Conservation (phyloP, 2,113 vertebrate species). For the Eulacestoma nigropectus region DNA sequence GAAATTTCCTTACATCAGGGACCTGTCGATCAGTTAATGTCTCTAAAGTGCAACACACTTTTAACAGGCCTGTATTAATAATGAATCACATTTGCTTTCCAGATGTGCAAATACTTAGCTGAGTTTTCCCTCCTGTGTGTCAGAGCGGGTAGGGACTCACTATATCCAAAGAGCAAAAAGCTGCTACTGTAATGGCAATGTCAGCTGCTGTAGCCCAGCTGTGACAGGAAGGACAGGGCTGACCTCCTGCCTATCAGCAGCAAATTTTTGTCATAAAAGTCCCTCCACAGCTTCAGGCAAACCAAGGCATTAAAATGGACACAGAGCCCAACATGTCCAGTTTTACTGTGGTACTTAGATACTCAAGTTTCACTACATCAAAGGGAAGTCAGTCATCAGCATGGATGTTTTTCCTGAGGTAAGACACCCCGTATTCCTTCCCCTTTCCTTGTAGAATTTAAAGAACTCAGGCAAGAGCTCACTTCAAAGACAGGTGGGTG, state of each 20-base stretch:
- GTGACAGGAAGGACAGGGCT: background rate
- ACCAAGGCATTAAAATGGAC: constrained; percentile 4
- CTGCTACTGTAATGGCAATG: background rate
- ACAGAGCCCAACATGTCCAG: background rate
- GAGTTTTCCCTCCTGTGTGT: background rate
- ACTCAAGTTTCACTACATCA: constrained; percentile 47
- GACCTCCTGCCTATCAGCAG: background rate
- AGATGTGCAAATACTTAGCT: background rate
- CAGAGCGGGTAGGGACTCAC: background rate
- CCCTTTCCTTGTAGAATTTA: background rate
- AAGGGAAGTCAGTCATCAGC: constrained; percentile 18
- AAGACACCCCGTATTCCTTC: background rate
- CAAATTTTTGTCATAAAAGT: background rate
- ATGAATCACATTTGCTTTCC: constrained; percentile 2
- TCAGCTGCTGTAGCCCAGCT: background rate
- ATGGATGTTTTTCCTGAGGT: constrained; percentile 44
- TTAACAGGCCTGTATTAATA: background rate
- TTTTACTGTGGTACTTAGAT: background rate
- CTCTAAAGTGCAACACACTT: background rate
- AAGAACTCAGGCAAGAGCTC: constrained; percentile 15
- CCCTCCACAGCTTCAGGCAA: background rate
- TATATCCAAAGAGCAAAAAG: background rate
- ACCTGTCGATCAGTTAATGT: background rate
- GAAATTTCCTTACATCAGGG: background rate
- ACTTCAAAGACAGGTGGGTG: constrained; percentile 1